Percentiles rank a stretch among this genome's conserved stretches.
These are phyloP conservation scores for Falcunculus frontatus DNA, from an alignment of 2,113 vertebrate genomes.

Conservation along the genomic window DNA sequence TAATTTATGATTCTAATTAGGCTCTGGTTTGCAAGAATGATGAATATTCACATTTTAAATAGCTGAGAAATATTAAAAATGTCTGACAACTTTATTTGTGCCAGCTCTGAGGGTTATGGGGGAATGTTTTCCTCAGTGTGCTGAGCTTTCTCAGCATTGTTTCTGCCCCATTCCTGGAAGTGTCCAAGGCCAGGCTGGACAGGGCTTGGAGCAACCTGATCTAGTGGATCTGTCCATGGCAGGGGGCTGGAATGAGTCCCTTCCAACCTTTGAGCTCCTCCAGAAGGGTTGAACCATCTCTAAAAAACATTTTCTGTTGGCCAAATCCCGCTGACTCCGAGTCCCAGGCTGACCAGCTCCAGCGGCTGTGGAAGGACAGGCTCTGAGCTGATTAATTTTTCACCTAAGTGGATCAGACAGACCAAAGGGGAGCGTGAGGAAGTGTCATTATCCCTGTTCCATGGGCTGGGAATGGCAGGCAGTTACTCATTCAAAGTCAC, in stretches of 20 bases:
- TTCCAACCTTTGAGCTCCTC: not conserved
- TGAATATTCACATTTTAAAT: constrained; percentile 37
- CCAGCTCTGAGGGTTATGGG: not conserved
- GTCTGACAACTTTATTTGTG: constrained; percentile 5
- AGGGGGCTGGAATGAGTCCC: not conserved
- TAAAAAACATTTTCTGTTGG: not conserved
- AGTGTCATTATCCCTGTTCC: not conserved
- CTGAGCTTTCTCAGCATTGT: not conserved
- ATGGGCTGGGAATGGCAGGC: not conserved
- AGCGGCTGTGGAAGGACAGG: not conserved
- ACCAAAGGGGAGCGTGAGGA: not conserved
- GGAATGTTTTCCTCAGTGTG: not conserved
- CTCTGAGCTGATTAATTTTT: not conserved
- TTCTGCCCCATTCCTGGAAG: not conserved
- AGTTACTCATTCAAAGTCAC: not conserved
- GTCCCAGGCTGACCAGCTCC: not conserved
- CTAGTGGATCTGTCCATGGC: not conserved
- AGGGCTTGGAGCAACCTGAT: not conserved
- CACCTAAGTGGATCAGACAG: not conserved
- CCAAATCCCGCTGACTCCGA: not conserved
- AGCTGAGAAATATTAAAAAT: constrained; percentile 9
- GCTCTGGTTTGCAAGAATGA: constrained; percentile 28
- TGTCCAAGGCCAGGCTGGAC: not conserved
- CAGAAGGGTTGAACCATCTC: not conserved
- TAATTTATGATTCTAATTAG: constrained; percentile 35